These are phyloP conservation scores for Tillus elongatus DNA, from an alignment of 2,888 invertebrate genomes.

Conservation along the genomic window DNA sequence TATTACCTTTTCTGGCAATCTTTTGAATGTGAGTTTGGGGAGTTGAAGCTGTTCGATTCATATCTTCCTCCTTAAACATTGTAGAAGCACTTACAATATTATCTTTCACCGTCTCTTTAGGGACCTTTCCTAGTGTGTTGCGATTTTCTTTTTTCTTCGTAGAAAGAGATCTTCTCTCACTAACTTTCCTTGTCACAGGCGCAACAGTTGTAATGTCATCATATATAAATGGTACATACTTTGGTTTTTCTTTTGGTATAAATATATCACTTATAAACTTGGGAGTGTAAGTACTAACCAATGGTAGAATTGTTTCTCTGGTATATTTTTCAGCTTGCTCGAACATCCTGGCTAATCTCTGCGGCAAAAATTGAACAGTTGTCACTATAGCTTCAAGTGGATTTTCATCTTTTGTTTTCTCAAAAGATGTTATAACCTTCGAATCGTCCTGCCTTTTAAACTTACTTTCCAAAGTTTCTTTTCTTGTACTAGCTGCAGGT, in stretches of 20 bases:
- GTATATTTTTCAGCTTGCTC: conserved; percentile 76
- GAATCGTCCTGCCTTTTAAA: conserved; percentile 37
- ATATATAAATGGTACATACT: conserved; percentile 36
- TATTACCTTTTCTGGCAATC: conserved; percentile 29
- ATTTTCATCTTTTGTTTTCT: conserved; percentile 23
- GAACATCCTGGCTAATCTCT: conserved; percentile 66
- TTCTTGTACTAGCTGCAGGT: conserved; percentile 23
- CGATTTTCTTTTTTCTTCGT: too few species aligned
- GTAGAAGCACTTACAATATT: too few species aligned
- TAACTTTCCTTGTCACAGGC: too few species aligned
- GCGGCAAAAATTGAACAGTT: conserved; percentile 72
- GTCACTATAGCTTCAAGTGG: conserved; percentile 38
- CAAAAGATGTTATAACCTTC: conserved; percentile 14
- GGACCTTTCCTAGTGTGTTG: too few species aligned
- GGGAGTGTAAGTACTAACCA: conserved; percentile 72
- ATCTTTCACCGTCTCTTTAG: too few species aligned
- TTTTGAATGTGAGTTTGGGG: conserved; percentile 37
- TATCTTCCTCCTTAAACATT: too few species aligned
- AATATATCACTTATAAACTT: conserved; percentile 48
- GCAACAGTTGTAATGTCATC: conserved; percentile 31
- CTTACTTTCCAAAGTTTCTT: conserved; percentile 28
- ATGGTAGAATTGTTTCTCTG: conserved; percentile 62
- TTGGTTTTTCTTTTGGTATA: conserved; percentile 28
- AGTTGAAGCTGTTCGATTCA: conserved; percentile 24
- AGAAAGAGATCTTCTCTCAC: too few species aligned